A percentile compares a stretch with the other conserved stretches of the same genome.
phyloP scores from a whole-genome alignment of 2,888 invertebrate species.

The Camptogramma bilineatum region DNA sequence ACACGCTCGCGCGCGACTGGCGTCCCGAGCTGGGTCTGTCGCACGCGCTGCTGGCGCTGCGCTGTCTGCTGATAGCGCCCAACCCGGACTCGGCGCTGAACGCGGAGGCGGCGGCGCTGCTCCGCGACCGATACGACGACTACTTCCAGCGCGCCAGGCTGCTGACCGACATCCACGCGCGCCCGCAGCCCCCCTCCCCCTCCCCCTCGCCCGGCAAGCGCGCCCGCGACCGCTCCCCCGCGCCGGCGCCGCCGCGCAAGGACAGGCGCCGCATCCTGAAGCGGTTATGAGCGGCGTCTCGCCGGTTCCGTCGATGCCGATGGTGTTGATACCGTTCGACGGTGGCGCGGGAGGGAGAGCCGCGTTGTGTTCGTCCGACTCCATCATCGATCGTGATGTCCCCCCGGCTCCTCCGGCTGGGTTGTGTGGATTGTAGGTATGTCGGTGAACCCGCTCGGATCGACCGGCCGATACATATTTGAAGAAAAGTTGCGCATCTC shows the following conservation, averaged over 20 bases:
- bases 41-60: conserved; percentile 95
- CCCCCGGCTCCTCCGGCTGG: too few relatives aligned
- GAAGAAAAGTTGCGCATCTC: neutral
- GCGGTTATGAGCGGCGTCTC: conserved; percentile 60
- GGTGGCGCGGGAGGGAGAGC: too few relatives aligned
- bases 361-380: too few relatives aligned
- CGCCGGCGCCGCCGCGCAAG: conserved; percentile 49
- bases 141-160: conserved; percentile 88
- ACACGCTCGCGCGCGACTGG: conserved; percentile 98
- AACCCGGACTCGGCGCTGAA: conserved; percentile 99
- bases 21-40: conserved; percentile 97
- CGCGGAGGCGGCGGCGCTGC: conserved; percentile 97
- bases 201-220: conserved; percentile 11
- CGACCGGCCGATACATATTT: neutral
- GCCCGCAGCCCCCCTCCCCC: conserved; percentile 40
- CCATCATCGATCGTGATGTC: too few relatives aligned
- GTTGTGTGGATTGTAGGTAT: too few relatives aligned
- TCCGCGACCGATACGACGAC: conserved; percentile 96
- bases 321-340: neutral
- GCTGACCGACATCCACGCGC: conserved; percentile 78
- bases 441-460: too few relatives aligned
- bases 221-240: conserved; percentile 12
- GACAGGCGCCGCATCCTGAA: conserved; percentile 68
- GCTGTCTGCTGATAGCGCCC: conserved; percentile 98
- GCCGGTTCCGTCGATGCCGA: too few relatives aligned